A percentile compares a stretch with the other conserved stretches of the same genome.
Evolutionary conservation across 2,113 vertebrate species (phyloP).

Genomic region (Abramis brama): DNA sequence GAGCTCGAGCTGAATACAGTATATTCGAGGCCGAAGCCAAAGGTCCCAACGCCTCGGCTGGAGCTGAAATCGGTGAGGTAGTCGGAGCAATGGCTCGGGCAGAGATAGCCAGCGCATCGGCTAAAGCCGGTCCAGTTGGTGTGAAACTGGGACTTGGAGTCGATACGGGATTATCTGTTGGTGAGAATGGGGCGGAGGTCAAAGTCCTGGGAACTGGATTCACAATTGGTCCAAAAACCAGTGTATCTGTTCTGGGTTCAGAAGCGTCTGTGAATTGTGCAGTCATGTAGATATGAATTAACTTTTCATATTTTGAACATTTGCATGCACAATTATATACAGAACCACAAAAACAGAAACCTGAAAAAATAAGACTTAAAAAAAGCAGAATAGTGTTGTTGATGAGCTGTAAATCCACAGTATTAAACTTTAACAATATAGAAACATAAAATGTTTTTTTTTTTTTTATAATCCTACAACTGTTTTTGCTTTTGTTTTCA

Average conservation of each 20-base stretch:
- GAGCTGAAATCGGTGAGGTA: no score
- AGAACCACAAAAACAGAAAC: no score
- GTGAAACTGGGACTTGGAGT: conserved; percentile 28
- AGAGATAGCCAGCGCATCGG: conserved; percentile 47
- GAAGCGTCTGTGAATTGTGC: not conserved
- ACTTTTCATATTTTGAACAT: no score
- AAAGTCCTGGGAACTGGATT: conserved; percentile 44
- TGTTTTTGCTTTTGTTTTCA: no score
- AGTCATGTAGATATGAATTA: no score
- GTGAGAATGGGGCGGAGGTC: conserved; percentile 15
- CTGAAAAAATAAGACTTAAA: no score
- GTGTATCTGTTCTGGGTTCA: not conserved
- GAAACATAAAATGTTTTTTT: no score
- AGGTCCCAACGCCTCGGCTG: conserved; percentile 35
- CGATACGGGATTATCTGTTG: not conserved
- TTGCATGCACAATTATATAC: no score
- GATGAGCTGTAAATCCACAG: no score
- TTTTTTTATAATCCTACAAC: no score
- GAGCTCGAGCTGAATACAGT: conserved; percentile 31
- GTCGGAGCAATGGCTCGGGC: conserved; percentile 49
- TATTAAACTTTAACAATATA: no score
- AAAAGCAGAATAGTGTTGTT: no score
- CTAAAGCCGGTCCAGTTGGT: conserved; percentile 42
- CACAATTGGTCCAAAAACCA: conserved; percentile 3
- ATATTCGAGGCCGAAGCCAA: conserved; percentile 46